Evolutionary conservation across 2,888 invertebrate genomes (phyloP), one percentile per base, ranked within the genome.

Genomic region (Coelinius sp.): DNA sequence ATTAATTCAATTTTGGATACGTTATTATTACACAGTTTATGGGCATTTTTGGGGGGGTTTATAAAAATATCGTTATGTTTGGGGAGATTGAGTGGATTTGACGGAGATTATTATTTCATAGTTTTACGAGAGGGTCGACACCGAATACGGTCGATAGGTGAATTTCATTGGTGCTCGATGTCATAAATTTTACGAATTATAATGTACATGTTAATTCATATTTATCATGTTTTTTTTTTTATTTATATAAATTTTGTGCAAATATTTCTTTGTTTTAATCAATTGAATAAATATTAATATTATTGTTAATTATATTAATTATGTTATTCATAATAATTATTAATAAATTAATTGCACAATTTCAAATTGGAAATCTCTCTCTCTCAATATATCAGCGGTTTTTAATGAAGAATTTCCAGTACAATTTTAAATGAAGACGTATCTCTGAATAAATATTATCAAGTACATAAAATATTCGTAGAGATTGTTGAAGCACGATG

Each of bases 391-490:
- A n/a, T n/a, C n/a, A n/a, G n/a, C 12, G 14, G 44, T 8, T n/a
- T 8, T 52, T 25, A 25, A 53, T 44, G 12, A 53, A 53, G 25
- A 53, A 53, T 25, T 1, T 6, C 6, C 20, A 52, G 4, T 52
- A 6, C 53, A 10, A 24, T 22, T 53, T n/a, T 0, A 22, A 53
- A 53, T 53, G 7, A 53, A 53, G 25, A 25, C 25, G 7, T 46
- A 17, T 14, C 7, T 8, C 14, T 3, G 46, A 53, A 53, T 56
- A 31, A 56, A 27, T 56, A 31, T 56, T 31, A 31, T 14, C 46
- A 31, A 56, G 31, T 31, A 56, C 56, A 27, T 31, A n/a, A 56
- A 56, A 56, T 56, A 56, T 56, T 17, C 31, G 56, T 17, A 6
- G 14, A 35, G 59, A 31, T 59, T 59, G 59, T 10, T 35, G 31